phyloP scores from a whole-genome alignment of 2,797 vertebrate species.

The Poeciliopsis paucimaculata region DNA sequence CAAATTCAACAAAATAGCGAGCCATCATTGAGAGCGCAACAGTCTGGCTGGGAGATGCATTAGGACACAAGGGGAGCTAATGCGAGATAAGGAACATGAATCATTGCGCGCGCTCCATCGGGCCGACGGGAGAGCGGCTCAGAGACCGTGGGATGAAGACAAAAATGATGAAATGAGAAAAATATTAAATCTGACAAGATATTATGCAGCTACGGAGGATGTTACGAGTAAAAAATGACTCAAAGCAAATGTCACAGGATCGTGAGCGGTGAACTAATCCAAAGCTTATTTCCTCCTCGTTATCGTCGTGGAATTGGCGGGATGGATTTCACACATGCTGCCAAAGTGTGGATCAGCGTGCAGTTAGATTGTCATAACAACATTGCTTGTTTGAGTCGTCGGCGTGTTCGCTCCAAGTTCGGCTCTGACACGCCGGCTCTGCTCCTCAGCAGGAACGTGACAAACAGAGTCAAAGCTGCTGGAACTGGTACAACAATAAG shows the following conservation, averaged over 20 bases:
- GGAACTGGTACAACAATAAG: constrained; percentile 25
- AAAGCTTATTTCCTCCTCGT: constrained; percentile 13
- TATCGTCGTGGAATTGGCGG: background rate
- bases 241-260: constrained; percentile 4
- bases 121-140: background rate
- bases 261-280: background rate
- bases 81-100: constrained; percentile 12
- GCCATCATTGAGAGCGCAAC: background rate
- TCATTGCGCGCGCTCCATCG: constrained; percentile 1
- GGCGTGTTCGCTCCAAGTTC: constrained; percentile 7
- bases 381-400: constrained; percentile 8
- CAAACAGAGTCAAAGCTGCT: constrained; percentile 35
- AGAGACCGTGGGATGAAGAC: constrained; percentile 12
- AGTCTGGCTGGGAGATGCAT: background rate
- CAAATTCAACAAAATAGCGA: constrained; percentile 2
- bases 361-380: constrained; percentile 30
- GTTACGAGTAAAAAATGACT: constrained; percentile 4
- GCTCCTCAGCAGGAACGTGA: constrained; percentile 40
- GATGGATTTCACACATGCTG: constrained; percentile 11
- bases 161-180: constrained; percentile 6
- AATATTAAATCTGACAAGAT: constrained; percentile 19
- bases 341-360: background rate
- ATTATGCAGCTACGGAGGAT: background rate
- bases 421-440: constrained; percentile 8
- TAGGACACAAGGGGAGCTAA: constrained; percentile 10